Evolutionary conservation across 2,797 vertebrate species (phyloP), one percentile per base, ranked within the genome.

Genomic region (Leptatherina wallacei): DNA sequence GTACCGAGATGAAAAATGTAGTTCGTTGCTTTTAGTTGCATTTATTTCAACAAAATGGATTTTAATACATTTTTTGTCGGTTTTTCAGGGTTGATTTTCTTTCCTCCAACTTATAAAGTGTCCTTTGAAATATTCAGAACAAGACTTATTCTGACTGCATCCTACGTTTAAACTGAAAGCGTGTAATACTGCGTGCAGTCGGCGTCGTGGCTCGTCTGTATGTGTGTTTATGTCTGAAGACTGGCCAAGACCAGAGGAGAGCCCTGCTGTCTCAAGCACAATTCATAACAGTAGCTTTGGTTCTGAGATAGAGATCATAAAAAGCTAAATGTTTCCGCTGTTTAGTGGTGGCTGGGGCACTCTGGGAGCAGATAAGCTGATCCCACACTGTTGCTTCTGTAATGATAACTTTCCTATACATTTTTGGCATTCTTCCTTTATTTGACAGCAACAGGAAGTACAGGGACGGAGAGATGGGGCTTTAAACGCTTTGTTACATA

Each of bases 251-350:
- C 67, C 6, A 67, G 49, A 38, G 59, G 40, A 69, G 61, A 74
- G 62, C 57, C 58, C 68, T 54, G 38, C 63, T 66, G 52, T 81
- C 51, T 49, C 11, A 42, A 75, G n/a, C 30, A 57, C 14, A 20
- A 65, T 78, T 73, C 64, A 73, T 55, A 77, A 61, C 61, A 52
- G 77, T 57, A 40, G 67, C 66, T 81, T 77, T 66, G 69, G 61
- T 74, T 38, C 20, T 49, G n/a, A 74, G 92, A 94, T 93, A 90
- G 33, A 49, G 78, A 92, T 94, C 91, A 79, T 80, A 84, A 69
- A 61, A 62, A 84, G 81, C 70, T 84, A 90, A 93, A 87, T 69
- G 69, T 86, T 93, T 94, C 91, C 89, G 83, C 73, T 70, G 65
- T 90, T 91, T 85, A 86, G 81, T 72, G 65, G 68, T 73, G 77